Conservation (phyloP, 2,888 invertebrate species). For the Mallateleia sp. region DNA sequence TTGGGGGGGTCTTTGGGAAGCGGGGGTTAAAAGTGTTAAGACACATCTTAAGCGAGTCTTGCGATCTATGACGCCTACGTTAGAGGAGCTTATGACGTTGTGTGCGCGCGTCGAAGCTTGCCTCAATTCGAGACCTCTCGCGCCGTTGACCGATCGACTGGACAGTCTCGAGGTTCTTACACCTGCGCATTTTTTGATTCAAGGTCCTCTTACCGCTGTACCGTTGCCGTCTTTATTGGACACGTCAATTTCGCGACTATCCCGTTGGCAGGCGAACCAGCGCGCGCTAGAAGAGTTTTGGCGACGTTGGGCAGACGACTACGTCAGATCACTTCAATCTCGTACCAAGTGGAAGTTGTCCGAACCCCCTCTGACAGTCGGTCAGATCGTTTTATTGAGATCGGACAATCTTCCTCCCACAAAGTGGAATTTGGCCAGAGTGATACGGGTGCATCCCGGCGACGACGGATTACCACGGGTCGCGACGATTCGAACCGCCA, state of each 20-base stretch:
- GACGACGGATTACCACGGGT: no score
- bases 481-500: no score
- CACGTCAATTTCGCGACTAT: no score
- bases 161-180: neutral
- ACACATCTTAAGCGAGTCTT: neutral
- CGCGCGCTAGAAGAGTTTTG: neutral
- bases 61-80: neutral
- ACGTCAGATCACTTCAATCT: neutral
- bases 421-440: neutral
- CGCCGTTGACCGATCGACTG: neutral
- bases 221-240: neutral
- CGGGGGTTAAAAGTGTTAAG: conserved; percentile 3
- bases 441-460: no score
- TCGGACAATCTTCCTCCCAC: neutral
- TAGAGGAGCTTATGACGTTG: neutral
- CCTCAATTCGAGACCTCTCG: neutral
- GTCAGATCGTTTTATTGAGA: neutral
- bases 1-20: neutral
- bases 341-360: neutral
- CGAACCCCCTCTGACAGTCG: neutral
- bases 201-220: neutral
- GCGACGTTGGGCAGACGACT: no score
- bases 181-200: neutral
- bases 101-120: neutral
- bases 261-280: no score